These are phyloP conservation scores for Prosapia bicincta DNA, from an alignment of 2,888 invertebrate genomes.

Conservation along the genomic window DNA sequence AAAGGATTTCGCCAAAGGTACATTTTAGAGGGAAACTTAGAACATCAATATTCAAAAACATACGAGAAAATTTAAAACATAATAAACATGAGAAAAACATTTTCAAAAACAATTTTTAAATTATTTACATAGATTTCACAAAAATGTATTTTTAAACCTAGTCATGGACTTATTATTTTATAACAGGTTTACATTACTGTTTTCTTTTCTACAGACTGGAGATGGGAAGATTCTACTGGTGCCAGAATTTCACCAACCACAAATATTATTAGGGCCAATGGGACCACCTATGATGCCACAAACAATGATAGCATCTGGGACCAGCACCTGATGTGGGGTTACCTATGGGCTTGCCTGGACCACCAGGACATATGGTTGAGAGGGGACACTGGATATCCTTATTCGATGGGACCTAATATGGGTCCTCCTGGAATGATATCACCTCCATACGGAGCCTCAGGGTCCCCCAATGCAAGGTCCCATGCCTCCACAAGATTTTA, in stretches of 20 bases:
- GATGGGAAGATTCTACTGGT: slow-evolving; percentile 37
- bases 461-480: slow-evolving; percentile 36
- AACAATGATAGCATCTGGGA: slow-evolving; percentile 31
- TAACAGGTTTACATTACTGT: too few species aligned
- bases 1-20: too few species aligned
- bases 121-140: too few species aligned
- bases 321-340: slow-evolving; percentile 43
- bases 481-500: slow-evolving; percentile 38
- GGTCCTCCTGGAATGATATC: slow-evolving; percentile 15
- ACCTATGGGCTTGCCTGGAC: slow-evolving; percentile 40
- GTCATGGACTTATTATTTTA: too few species aligned
- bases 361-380: slow-evolving; percentile 36
- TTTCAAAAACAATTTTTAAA: too few species aligned
- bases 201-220: slow-evolving; percentile 36
- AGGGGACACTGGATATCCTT: slow-evolving; percentile 37
- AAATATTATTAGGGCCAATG: slow-evolving; percentile 33
- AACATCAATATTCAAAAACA: too few species aligned
- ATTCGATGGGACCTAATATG: slow-evolving; percentile 37
- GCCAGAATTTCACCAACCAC: slow-evolving; percentile 40
- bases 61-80: too few species aligned
- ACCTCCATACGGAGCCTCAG: not conserved
- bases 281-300: slow-evolving; percentile 41
- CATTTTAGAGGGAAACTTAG: too few species aligned
- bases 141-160: too few species aligned
- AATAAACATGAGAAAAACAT: too few species aligned